phyloP scores from a whole-genome alignment of 2,797 vertebrate species.

The Chaunax sp. region DNA sequence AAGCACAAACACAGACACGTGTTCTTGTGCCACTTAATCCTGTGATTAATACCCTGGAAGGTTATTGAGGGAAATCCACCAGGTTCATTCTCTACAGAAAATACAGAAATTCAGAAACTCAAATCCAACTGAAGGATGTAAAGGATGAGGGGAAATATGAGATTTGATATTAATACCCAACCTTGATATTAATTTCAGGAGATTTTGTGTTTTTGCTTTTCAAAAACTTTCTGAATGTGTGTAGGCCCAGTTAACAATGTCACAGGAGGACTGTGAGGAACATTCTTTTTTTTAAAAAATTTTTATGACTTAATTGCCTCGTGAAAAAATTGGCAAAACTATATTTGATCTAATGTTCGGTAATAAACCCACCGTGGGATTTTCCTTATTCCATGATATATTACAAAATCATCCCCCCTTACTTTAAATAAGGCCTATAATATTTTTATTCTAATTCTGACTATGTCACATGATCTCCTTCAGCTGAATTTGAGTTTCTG shows the following conservation, averaged over 20 bases:
- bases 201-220: constrained; percentile 25
- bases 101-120: constrained; percentile 52
- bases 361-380: constrained; percentile 11
- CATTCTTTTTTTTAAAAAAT: background rate
- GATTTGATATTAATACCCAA: background rate
- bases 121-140: constrained; percentile 60
- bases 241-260: constrained; percentile 11
- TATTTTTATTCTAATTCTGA: constrained; percentile 17
- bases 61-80: constrained; percentile 23
- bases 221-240: constrained; percentile 39
- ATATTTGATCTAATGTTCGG: constrained; percentile 42
- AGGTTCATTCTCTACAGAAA: constrained; percentile 44
- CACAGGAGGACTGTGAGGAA: background rate
- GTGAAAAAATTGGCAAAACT: constrained; percentile 20
- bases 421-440: constrained; percentile 23
- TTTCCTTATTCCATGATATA: constrained; percentile 16
- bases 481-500: constrained; percentile 72
- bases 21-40: constrained; percentile 77
- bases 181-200: background rate
- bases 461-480: constrained; percentile 39
- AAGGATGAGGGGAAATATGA: background rate
- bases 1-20: constrained; percentile 82
- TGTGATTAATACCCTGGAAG: constrained; percentile 67
- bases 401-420: constrained; percentile 19
- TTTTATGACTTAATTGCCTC: background rate